These are phyloP conservation scores for Epinephelus malabaricus DNA, from an alignment of 2,797 vertebrate species.

Conservation along the genomic window DNA sequence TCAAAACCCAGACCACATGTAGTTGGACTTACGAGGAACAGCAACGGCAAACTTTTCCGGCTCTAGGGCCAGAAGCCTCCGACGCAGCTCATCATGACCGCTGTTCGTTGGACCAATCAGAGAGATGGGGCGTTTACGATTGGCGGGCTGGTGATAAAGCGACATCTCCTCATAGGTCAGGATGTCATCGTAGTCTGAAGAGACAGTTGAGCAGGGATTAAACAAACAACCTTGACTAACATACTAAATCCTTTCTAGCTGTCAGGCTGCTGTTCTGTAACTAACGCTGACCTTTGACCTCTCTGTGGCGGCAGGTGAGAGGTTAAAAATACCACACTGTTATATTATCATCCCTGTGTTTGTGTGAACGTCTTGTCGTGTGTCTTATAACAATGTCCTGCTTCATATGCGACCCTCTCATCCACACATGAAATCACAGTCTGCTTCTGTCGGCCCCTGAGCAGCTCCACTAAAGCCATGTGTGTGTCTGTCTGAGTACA, in stretches of 20 bases:
- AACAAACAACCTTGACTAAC: constrained; percentile 30
- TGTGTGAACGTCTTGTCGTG: background rate
- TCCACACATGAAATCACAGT: background rate
- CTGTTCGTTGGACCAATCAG: constrained; percentile 94
- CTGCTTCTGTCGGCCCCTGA: background rate
- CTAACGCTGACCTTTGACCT: constrained; percentile 38
- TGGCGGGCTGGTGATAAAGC: constrained; percentile 95
- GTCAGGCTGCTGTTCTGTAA: constrained; percentile 15
- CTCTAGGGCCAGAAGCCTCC: constrained; percentile 90
- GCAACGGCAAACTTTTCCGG: constrained; percentile 92
- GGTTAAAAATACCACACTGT: background rate
- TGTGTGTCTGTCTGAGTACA: background rate
- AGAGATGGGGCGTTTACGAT: constrained; percentile 93
- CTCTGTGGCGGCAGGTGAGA: background rate
- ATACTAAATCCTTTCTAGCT: constrained; percentile 24
- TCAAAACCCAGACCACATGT: background rate
- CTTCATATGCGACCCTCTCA: background rate
- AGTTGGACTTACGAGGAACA: constrained; percentile 90
- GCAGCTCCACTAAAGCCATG: background rate
- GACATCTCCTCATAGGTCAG: constrained; percentile 98
- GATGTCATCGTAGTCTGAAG: constrained; percentile 92
- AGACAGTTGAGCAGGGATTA: constrained; percentile 36
- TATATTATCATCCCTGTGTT: background rate
- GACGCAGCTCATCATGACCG: constrained; percentile 93
- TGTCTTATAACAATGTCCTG: background rate